A percentile compares a stretch with the other conserved stretches of the same genome.
phyloP scores from a whole-genome alignment of 2,888 invertebrate genomes.

The Eupsilia transversa region DNA sequence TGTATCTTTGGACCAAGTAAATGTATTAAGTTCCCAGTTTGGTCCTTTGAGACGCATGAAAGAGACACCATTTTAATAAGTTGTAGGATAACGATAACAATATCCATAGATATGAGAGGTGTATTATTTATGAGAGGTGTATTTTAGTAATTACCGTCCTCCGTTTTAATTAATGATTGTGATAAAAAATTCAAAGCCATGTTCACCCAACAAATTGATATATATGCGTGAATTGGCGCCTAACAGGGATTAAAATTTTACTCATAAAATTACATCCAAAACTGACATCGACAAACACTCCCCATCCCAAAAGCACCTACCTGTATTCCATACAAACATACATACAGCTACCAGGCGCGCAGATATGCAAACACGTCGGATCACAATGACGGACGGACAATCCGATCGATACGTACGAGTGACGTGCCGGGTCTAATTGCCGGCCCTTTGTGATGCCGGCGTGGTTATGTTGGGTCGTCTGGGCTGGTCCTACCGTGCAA shows the following conservation, averaged over 20 bases:
- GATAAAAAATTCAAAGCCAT: constrained; percentile 6
- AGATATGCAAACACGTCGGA: constrained; percentile 69
- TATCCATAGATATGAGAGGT: background rate
- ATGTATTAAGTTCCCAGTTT: constrained; percentile 7
- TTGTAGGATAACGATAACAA: constrained; percentile 26
- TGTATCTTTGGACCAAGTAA: background rate
- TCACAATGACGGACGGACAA: constrained; percentile 71
- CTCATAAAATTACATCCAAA: constrained; percentile 38
- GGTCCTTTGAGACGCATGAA: constrained; percentile 4
- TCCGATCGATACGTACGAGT: constrained; percentile 75
- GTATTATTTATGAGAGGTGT: background rate
- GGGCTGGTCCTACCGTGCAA: constrained; percentile 35
- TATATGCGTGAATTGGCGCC: constrained; percentile 32
- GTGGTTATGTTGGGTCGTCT: constrained; percentile 60
- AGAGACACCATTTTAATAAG: background rate
- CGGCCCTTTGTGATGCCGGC: constrained; percentile 56
- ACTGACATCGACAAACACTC: constrained; percentile 39
- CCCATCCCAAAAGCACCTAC: constrained; percentile 15
- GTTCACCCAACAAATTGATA: constrained; percentile 1
- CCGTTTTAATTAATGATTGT: background rate
- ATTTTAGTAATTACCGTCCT: background rate
- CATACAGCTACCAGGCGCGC: constrained; percentile 58
- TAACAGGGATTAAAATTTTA: constrained; percentile 22
- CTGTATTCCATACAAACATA: constrained; percentile 37
- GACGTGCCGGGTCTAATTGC: constrained; percentile 70